Conservation (phyloP, 2,797 vertebrate genomes). For the Tinamus major region DNA sequence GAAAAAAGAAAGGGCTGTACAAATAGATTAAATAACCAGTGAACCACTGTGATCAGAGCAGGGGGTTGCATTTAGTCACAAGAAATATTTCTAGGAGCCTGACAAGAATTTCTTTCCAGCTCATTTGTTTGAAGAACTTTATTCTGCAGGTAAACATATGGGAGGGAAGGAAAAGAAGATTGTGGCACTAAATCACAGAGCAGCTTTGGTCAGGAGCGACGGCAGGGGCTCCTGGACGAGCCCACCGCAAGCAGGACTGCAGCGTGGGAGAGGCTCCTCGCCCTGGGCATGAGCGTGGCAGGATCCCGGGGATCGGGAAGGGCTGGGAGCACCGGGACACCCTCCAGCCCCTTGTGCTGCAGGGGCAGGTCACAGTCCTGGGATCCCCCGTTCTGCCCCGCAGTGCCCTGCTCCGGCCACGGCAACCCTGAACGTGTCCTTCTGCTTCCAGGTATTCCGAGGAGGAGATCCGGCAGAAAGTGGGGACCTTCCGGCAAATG, state of each 20-base stretch:
- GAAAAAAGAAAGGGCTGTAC: neutral
- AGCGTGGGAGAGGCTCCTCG: neutral
- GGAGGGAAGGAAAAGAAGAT: neutral
- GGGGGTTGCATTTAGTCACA: neutral
- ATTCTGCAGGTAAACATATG: neutral
- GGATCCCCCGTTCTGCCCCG: too few relatives aligned
- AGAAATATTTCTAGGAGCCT: neutral
- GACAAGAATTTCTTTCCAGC: neutral
- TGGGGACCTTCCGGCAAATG: slow-evolving; percentile 97
- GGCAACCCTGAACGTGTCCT: fast-evolving
- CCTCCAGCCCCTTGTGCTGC: neutral
- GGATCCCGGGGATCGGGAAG: neutral
- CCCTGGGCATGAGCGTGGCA: too few relatives aligned
- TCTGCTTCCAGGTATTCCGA: slow-evolving; percentile 88
- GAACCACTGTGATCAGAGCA: neutral
- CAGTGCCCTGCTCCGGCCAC: fast-evolving
- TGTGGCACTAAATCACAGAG: neutral
- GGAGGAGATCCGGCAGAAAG: slow-evolving; percentile 96
- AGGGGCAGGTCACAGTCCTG: neutral
- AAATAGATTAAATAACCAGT: neutral
- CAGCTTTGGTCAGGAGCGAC: neutral
- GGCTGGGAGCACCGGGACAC: too few relatives aligned
- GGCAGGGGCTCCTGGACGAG: neutral
- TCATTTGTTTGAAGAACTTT: neutral
- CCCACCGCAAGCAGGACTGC: neutral